Evolutionary conservation across 2,888 invertebrate species (phyloP), one percentile per base, ranked within the genome.

Genomic region (Drosophila paucipuncta): DNA sequence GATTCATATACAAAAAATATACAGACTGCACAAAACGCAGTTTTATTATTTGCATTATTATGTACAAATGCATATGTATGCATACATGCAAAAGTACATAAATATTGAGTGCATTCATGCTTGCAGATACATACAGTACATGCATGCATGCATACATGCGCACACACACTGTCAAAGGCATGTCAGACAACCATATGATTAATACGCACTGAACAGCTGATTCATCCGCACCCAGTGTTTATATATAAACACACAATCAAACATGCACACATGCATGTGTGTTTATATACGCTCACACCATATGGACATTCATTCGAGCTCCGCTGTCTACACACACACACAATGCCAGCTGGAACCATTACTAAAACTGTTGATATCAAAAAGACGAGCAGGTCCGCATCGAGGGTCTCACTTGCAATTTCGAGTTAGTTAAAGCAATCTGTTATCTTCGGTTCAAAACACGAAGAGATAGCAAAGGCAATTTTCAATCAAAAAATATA

Each of bases 131-230:
- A 54, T 37, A 30, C 35, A 47, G 6, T 37, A 11, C 25, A 47
- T 57, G 37, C 35, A 35, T 65, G 30, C 52, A 50, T 66, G 39
- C 22, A 72, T 52, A 49, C 25, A 74, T 31, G 52, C 10, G 49
- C 47, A 60, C 53, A 60, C 72, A 80, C 55, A 37, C 59, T 61
- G 53, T 60, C 43, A 63, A 81, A 73, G 76, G 71, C 85, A 71
- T 80, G 70, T 78, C 74, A 76, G 74, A 54, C 60, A 78, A 80
- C 77, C 90, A 84, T 90, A 90, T 85, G 89, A 90, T 87, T 90
- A 87, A 87, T 89, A 84, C 87, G 78, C 73, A 82, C 37, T 64
- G 82, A 85, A 89, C 85, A 86, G 85, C 85, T 86, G 85, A 86
- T 86, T 86, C 89, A 85, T 84, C 79, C 72, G 68, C 70, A 66